Evolutionary conservation across 2,113 vertebrate species (phyloP).

Genomic region (Ardeotis arabs): DNA sequence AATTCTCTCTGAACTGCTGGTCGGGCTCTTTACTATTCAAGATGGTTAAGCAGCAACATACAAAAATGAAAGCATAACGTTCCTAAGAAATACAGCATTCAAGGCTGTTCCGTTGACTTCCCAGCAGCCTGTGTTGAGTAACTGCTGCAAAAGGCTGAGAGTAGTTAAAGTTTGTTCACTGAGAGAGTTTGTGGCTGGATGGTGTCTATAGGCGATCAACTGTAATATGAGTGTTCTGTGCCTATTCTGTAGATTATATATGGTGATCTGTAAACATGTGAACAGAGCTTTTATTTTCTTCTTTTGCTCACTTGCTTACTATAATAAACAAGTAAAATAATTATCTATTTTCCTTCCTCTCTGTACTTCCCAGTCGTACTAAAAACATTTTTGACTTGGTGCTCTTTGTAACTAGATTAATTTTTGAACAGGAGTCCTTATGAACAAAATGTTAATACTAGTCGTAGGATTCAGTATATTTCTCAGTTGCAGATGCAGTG

Average conservation of each 20-base stretch:
- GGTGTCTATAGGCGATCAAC: not conserved
- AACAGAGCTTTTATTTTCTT: not conserved
- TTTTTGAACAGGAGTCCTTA: not conserved
- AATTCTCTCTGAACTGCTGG: not conserved
- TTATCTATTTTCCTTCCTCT: not conserved
- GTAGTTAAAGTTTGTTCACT: not conserved
- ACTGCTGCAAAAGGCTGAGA: not conserved
- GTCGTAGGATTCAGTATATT: not conserved
- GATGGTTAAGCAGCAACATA: not conserved
- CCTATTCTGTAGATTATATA: not conserved
- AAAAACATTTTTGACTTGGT: not conserved
- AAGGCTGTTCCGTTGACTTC: not conserved
- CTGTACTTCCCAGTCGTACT: not conserved
- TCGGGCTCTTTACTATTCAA: not conserved
- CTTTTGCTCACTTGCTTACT: not conserved
- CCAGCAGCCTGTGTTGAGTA: not conserved
- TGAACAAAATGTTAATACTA: not conserved
- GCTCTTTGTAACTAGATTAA: not conserved
- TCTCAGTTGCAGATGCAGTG: rapidly evolving
- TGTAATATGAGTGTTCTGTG: not conserved
- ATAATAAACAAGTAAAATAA: not conserved
- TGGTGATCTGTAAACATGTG: not conserved
- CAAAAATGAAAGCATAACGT: not conserved
- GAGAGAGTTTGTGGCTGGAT: not conserved
- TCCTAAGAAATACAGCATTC: not conserved